Percentiles rank a stretch among this genome's conserved stretches.
These are phyloP conservation scores for Cephus nigrinus DNA, from an alignment of 2,888 invertebrate species.

Conservation along the genomic window DNA sequence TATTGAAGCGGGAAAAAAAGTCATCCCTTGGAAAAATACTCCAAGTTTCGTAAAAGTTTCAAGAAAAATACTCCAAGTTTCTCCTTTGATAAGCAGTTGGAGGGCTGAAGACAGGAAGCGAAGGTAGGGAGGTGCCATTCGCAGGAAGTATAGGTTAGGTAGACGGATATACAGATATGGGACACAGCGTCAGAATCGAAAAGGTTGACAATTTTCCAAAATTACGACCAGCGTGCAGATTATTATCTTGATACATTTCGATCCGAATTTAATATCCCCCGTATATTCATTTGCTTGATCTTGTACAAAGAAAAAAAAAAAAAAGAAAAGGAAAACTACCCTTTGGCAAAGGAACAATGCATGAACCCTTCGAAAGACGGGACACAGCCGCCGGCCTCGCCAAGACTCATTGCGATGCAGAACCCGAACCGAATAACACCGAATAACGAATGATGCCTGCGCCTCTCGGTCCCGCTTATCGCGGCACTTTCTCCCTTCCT, in stretches of 20 bases:
- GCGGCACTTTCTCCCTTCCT: conserved; percentile 43
- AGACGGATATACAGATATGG: neutral
- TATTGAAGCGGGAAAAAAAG: neutral
- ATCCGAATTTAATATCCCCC: neutral
- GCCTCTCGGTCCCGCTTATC: conserved; percentile 13
- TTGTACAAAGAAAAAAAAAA: too few relatives aligned
- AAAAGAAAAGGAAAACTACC: too few relatives aligned
- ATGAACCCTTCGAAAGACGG: neutral
- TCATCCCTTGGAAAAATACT: neutral
- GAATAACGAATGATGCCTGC: conserved; percentile 38
- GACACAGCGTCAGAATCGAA: neutral
- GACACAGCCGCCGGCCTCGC: neutral
- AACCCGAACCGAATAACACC: conserved; percentile 6
- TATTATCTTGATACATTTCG: neutral
- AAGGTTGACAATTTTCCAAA: neutral
- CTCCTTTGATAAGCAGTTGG: neutral
- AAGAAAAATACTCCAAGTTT: neutral
- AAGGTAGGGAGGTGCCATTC: neutral
- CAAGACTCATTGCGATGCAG: neutral
- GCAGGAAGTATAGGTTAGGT: neutral
- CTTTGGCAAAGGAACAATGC: neutral
- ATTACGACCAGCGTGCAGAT: too few relatives aligned
- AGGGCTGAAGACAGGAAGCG: neutral
- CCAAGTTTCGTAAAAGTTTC: neutral
- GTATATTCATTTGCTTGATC: too few relatives aligned